Percentiles rank a stretch among this genome's conserved stretches.
phyloP scores from a whole-genome alignment of 2,113 vertebrate species.

The Aptenodytes patagonicus region DNA sequence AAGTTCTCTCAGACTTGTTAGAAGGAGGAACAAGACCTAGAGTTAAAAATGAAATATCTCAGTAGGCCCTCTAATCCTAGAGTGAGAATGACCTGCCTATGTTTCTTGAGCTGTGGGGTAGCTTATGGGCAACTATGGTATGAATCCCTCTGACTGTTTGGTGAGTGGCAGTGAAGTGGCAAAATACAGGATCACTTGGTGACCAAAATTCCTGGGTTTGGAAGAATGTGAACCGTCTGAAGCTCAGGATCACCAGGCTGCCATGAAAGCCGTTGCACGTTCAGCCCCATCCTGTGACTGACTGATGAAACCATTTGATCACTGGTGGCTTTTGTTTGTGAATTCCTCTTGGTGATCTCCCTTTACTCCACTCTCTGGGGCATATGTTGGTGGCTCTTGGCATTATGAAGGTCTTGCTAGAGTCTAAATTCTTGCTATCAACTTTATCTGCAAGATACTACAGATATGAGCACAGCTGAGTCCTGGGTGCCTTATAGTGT shows the following conservation, averaged over 20 bases:
- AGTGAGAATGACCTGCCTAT: neutral
- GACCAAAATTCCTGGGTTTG: neutral
- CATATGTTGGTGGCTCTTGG: neutral
- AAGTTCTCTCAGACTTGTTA: neutral
- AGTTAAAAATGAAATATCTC: neutral
- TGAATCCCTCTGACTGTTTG: neutral
- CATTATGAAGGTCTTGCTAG: neutral
- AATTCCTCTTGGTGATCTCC: neutral
- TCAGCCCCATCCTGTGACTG: neutral
- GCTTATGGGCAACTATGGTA: neutral
- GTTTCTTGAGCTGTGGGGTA: neutral
- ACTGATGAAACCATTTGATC: neutral
- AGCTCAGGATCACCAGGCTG: neutral
- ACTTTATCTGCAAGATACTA: neutral
- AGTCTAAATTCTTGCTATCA: neutral
- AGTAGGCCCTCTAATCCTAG: neutral
- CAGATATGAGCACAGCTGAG: neutral
- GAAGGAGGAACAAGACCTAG: neutral
- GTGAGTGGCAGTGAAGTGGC: neutral
- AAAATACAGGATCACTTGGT: neutral
- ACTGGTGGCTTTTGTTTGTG: neutral
- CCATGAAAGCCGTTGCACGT: neutral
- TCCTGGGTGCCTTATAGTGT: neutral
- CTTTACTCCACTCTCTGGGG: neutral
- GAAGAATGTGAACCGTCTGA: neutral